These are phyloP conservation scores for Regulus satrapa DNA, from an alignment of 2,113 vertebrate genomes.

Conservation along the genomic window DNA sequence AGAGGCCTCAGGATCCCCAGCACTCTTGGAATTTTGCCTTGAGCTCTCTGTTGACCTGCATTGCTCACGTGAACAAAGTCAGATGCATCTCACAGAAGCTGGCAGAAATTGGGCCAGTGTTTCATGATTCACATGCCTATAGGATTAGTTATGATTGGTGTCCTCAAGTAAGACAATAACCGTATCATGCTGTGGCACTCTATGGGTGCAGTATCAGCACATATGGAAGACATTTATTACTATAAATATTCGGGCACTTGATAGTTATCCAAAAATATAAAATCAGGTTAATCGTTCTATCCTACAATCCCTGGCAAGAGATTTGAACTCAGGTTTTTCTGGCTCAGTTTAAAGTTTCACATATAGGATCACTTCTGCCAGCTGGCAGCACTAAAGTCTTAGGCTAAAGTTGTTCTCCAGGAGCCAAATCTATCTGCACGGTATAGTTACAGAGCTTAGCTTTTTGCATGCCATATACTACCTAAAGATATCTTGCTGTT, in stretches of 20 bases:
- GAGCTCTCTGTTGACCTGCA: slow-evolving; percentile 38
- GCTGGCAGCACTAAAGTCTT: slow-evolving; percentile 47
- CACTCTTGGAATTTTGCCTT: slow-evolving; percentile 13
- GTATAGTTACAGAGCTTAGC: not conserved
- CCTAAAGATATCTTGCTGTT: slow-evolving; percentile 51
- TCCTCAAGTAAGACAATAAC: slow-evolving; percentile 36
- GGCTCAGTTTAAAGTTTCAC: slow-evolving; percentile 42
- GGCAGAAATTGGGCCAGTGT: slow-evolving; percentile 18
- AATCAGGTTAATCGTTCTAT: slow-evolving; percentile 71
- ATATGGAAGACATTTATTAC: slow-evolving; percentile 71
- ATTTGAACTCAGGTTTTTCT: slow-evolving; percentile 68
- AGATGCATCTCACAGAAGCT: not conserved
- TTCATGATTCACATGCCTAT: slow-evolving; percentile 33
- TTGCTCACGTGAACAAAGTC: slow-evolving; percentile 6
- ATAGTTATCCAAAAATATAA: slow-evolving; percentile 61
- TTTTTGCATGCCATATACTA: slow-evolving; percentile 50
- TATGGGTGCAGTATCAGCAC: slow-evolving; percentile 52
- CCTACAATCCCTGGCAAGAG: slow-evolving; percentile 64
- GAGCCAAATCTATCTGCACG: slow-evolving; percentile 29
- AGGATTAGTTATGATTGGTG: slow-evolving; percentile 33
- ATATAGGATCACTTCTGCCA: slow-evolving; percentile 37
- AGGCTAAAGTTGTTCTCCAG: slow-evolving; percentile 18
- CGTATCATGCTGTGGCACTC: slow-evolving; percentile 20
- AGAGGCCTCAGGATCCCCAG: not conserved
- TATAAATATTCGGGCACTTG: slow-evolving; percentile 67